These are phyloP conservation scores for Plebejus melissa DNA, from an alignment of 2,888 invertebrate genomes.

Conservation along the genomic window DNA sequence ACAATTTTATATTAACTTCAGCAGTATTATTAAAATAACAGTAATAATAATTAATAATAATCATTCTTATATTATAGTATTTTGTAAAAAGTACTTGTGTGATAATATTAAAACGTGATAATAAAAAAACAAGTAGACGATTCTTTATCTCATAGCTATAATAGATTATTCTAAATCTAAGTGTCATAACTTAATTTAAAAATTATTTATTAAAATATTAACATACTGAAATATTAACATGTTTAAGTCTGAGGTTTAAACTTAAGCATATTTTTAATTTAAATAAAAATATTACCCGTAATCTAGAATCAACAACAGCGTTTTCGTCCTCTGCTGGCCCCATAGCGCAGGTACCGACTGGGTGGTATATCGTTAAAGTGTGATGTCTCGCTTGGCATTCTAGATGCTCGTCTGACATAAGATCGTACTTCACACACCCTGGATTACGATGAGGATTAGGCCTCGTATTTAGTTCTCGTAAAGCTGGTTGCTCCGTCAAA, in stretches of 20 bases:
- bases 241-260: too few relatives aligned
- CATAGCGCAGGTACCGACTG: constrained; percentile 90
- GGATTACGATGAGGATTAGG: constrained; percentile 83
- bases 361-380: constrained; percentile 89
- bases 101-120: too few relatives aligned
- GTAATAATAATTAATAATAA: too few relatives aligned
- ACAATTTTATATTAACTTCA: background rate
- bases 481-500: constrained; percentile 79
- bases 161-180: too few relatives aligned
- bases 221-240: too few relatives aligned
- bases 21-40: background rate
- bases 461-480: constrained; percentile 80
- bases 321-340: constrained; percentile 75
- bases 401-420: constrained; percentile 86
- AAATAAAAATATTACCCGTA: constrained; percentile 58
- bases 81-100: too few relatives aligned
- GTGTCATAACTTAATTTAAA: too few relatives aligned
- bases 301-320: constrained; percentile 85
- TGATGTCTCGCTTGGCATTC: constrained; percentile 87
- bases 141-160: too few relatives aligned
- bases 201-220: too few relatives aligned
- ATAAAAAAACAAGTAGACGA: too few relatives aligned
- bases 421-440: constrained; percentile 80
- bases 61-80: too few relatives aligned
- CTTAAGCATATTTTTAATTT: background rate